Evolutionary conservation across 2,888 invertebrate genomes (phyloP), one percentile per base, ranked within the genome.

Genomic region (Lapara coniferarum): DNA sequence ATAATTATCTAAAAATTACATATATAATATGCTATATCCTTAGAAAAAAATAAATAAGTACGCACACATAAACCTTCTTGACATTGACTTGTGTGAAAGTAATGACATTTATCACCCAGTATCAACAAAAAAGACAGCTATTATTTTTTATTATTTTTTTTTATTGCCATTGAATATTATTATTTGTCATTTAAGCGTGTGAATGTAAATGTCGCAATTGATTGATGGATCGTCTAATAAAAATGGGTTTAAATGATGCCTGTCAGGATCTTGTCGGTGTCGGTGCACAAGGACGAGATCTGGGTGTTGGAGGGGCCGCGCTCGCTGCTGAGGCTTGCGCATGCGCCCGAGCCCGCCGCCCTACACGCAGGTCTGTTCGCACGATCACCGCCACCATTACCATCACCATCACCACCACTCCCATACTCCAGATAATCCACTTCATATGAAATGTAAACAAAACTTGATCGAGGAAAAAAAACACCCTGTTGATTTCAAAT

Each of bases 241-340:
- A 25, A 25, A 37, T 37, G 2, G 13, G 7, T 37, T 37, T n/a
- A 44, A 71, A 52, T 84, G 6, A 3, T 55, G 4, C 8, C 10
- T 44, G 51, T 55, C 87, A 95, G 95, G 76, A 94, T 95, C 71
- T 81, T 95, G 71, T 94, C 94, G 49, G 95, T 96, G 67, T 94
- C 95, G 0, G 95, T 95, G 75, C 92, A 94, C 78, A 95, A 95
- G 83, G 96, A 96, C 59, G 97, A 97, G 92, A 96, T 98, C 77
- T 98, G 98, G 90, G 94, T 98, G 66, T 90, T 98, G 78, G 97
- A 97, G 85, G 97, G 97, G 0, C 94, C 96, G 66, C 95, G 97
- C 74, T 97, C 96, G 80, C 89, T 98, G 72, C 89, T 98, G 68
- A 94, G 98, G n/a, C 95, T 98, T 66, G 96, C 97, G 53, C 95